These are phyloP conservation scores for Rachycentron canadum DNA, from an alignment of 2,797 vertebrate species.

Conservation along the genomic window DNA sequence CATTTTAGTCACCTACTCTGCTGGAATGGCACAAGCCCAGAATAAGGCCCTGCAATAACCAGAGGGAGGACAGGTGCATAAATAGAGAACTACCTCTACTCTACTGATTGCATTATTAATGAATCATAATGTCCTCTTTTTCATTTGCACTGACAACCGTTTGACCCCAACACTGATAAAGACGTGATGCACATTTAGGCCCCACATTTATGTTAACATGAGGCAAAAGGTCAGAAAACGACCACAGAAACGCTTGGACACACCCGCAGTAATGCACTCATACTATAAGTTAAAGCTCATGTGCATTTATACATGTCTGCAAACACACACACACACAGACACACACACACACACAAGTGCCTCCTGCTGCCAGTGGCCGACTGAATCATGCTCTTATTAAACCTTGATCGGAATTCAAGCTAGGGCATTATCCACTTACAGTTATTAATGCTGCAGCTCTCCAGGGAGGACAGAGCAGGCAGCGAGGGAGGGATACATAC, in stretches of 20 bases:
- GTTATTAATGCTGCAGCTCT: constrained; percentile 89
- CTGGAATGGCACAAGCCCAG: constrained; percentile 16
- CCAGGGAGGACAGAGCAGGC: constrained; percentile 72
- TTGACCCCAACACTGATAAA: constrained; percentile 25
- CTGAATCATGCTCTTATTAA: constrained; percentile 85
- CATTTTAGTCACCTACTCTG: constrained; percentile 21
- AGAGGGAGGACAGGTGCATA: constrained; percentile 16
- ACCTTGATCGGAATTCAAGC: constrained; percentile 86
- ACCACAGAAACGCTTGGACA: constrained; percentile 44
- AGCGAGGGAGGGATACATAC: constrained; percentile 38
- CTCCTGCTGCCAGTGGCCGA: constrained; percentile 73
- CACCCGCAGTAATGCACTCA: constrained; percentile 54
- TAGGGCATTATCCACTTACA: constrained; percentile 87
- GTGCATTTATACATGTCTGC: constrained; percentile 15
- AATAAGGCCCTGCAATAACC: constrained; percentile 12
- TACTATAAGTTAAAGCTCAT: constrained; percentile 38
- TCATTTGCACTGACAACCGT: constrained; percentile 55
- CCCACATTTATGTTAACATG: constrained; percentile 36
- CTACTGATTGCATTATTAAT: constrained; percentile 45
- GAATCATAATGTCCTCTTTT: constrained; percentile 34
- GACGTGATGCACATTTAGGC: constrained; percentile 25
- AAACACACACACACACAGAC: constrained; percentile 20
- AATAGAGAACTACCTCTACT: constrained; percentile 20
- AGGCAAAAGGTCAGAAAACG: constrained; percentile 51
- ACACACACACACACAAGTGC: constrained; percentile 45